Evolutionary conservation across 1,140 invertebrate genomes (phyloP).

Genomic region (Battus philenor): DNA sequence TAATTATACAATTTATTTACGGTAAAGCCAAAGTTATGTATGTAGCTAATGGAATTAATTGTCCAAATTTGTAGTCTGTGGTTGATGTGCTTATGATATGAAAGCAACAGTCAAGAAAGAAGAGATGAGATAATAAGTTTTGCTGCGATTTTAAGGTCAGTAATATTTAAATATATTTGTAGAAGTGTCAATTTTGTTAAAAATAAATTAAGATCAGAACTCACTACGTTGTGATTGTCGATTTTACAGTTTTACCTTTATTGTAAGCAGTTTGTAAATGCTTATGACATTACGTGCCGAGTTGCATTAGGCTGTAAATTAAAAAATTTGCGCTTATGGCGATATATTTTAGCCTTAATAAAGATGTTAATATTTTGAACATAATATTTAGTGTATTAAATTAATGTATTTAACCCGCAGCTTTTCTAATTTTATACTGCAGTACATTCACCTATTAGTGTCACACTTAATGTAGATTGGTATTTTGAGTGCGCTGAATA

Average conservation of each 20-base stretch:
- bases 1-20: no score
- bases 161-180: neutral
- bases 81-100: no score
- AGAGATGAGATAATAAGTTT: neutral
- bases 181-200: neutral
- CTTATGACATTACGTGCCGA: neutral
- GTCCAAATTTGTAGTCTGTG: no score
- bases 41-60: no score
- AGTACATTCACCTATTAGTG: constrained; percentile 36
- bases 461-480: constrained; percentile 31
- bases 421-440: constrained; percentile 36
- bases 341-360: neutral
- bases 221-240: neutral
- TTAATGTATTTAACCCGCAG: no score
- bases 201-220: neutral
- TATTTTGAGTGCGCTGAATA: constrained; percentile 25
- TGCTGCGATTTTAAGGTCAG: neutral
- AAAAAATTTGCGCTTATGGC: neutral
- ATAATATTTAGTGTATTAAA: no score
- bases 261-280: neutral
- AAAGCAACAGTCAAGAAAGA: neutral
- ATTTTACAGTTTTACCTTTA: neutral
- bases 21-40: no score
- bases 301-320: neutral
- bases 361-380: neutral